Evolutionary conservation across 2,888 invertebrate genomes (phyloP), one percentile per base, ranked within the genome.

Genomic region (Leptinotarsa juncta): DNA sequence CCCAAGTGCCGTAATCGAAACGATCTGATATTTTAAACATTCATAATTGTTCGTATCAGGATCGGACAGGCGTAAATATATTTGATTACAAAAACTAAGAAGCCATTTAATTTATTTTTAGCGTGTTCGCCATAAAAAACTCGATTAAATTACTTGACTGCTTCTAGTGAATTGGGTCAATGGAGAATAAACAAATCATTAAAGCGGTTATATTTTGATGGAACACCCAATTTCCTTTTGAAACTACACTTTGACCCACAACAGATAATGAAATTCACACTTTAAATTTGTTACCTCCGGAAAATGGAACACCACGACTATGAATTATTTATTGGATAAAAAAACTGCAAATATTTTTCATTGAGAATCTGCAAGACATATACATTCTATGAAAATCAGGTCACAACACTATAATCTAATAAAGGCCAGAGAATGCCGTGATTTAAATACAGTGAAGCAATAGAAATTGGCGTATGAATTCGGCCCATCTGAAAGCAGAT

Each of bases 151-250:
- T 57, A 51, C 51, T 51, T 51, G 51, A n/a, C n/a, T 57, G 20
- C 57, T 18, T 57, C 57, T n/a, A 16, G n/a, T 16, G 18, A 57
- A 57, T n/a, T 57, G 20, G 57, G 57, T 57, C 20, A 65, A 23
- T 26, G 14, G 65, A 48, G 14, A 26, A 65, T 65, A 65, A n/a
- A 48, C n/a, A 48, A 26, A 32, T 71, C 53, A 16, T 26, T 42
- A 65, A 71, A 65, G 65, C 42, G 23, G 65, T 65, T 53, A 32
- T 65, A 32, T 7, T 70, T 57, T 57, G 57, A 57, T 23, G 57
- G 14, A 60, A 49, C 20, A 62, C 15, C 51, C n/a, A 42, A 42
- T 42, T 42, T 42, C 10, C 42, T 10, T 42, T 10, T 12, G 10
- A 10, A 42, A 42, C 42, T 42, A 42, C 32, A 10, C 42, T 42